Percentiles rank a stretch among this genome's conserved stretches.
Evolutionary conservation across 2,888 invertebrate species (phyloP).

Genomic region (Rhodophaea formosa): DNA sequence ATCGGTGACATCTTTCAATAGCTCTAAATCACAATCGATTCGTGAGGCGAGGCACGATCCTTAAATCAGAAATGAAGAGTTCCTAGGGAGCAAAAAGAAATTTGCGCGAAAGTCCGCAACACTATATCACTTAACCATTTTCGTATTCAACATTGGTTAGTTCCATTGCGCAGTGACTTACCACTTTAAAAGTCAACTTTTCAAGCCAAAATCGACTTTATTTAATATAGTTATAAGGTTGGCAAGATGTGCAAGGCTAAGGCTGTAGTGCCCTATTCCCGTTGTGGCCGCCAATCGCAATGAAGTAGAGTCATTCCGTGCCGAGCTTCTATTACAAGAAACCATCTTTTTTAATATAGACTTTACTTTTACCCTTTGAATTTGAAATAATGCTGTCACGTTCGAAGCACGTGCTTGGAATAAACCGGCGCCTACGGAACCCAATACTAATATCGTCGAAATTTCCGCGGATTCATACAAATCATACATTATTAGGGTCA

Average conservation of each 20-base stretch:
- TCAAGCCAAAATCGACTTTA: slow-evolving; percentile 19
- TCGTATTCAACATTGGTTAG: slow-evolving; percentile 46
- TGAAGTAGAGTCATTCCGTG: slow-evolving; percentile 37
- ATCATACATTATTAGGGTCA: slow-evolving; percentile 12
- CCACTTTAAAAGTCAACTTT: slow-evolving; percentile 9
- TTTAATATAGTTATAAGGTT: background rate
- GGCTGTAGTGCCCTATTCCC: slow-evolving; percentile 30
- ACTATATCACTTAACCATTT: slow-evolving; percentile 46
- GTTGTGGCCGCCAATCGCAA: slow-evolving; percentile 40
- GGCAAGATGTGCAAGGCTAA: slow-evolving; percentile 17
- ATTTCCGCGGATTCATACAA: slow-evolving; percentile 16
- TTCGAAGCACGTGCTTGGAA: slow-evolving; percentile 57
- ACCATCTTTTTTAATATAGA: slow-evolving; percentile 63
- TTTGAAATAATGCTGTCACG: slow-evolving; percentile 71
- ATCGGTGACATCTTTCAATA: no score
- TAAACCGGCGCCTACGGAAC: slow-evolving; percentile 26
- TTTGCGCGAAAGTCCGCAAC: slow-evolving; percentile 22
- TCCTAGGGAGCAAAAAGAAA: slow-evolving; percentile 13
- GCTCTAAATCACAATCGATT: background rate
- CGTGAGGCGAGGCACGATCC: background rate
- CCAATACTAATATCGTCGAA: slow-evolving; percentile 14
- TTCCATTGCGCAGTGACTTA: slow-evolving; percentile 31
- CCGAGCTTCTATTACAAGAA: slow-evolving; percentile 43
- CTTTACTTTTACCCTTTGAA: slow-evolving; percentile 67
- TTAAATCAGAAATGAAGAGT: slow-evolving; percentile 13